These are phyloP conservation scores for Trichonephila clavata DNA, from an alignment of 1,140 invertebrate species.

Conservation along the genomic window DNA sequence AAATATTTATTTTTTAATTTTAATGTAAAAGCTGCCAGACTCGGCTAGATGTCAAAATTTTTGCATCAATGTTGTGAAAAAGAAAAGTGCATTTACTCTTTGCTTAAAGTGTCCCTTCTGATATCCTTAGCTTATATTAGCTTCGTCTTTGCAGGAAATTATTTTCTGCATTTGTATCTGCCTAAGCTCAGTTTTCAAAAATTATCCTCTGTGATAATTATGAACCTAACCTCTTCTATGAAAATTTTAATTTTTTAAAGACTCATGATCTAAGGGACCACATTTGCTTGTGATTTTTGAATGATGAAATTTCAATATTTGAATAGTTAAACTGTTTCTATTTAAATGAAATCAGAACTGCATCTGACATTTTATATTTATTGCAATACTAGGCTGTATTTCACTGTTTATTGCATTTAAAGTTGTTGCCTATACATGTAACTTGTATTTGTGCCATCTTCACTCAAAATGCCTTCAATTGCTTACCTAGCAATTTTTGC, in stretches of 20 bases:
- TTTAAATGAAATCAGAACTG: neutral
- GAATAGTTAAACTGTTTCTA: neutral
- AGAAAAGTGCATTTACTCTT: slow-evolving; percentile 50
- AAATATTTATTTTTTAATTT: slow-evolving; percentile 70
- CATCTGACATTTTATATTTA: neutral
- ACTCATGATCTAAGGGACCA: slow-evolving; percentile 35
- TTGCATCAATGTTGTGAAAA: slow-evolving; percentile 9
- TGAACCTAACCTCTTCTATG: slow-evolving; percentile 5
- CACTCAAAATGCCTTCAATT: slow-evolving; percentile 38
- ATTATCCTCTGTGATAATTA: slow-evolving; percentile 55
- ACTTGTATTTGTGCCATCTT: slow-evolving; percentile 45
- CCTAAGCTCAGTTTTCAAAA: slow-evolving; percentile 41
- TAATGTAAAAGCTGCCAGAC: slow-evolving; percentile 65
- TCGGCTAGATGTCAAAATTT: slow-evolving; percentile 11
- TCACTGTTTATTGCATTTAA: slow-evolving; percentile 49
- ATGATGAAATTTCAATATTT: neutral
- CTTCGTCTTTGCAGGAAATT: neutral
- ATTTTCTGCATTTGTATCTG: slow-evolving; percentile 28
- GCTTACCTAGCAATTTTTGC: slow-evolving; percentile 31
- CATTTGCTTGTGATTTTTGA: slow-evolving; percentile 36
- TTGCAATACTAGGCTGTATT: slow-evolving; percentile 3
- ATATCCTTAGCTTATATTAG: slow-evolving; percentile 20
- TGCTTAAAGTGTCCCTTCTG: slow-evolving; percentile 9
- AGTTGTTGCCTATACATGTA: slow-evolving; percentile 32
- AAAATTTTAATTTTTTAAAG: slow-evolving; percentile 40